phyloP scores from a whole-genome alignment of 2,113 vertebrate species.

The Aphelocoma coerulescens region DNA sequence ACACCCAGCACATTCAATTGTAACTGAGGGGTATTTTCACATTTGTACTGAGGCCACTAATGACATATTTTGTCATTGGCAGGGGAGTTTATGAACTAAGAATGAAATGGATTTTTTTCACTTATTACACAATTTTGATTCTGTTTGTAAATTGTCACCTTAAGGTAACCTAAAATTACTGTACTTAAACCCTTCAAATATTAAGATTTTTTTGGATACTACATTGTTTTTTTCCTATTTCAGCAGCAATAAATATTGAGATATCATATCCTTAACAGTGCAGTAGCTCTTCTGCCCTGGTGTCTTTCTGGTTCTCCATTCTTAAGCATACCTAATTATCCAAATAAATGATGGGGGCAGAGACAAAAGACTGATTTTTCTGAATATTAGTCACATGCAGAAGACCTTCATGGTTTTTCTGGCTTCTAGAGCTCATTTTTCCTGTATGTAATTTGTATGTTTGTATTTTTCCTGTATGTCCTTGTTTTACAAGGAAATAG shows the following conservation, averaged over 20 bases:
- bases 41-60: slow-evolving; percentile 54
- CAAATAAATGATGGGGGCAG: slow-evolving; percentile 7
- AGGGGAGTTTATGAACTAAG: slow-evolving; percentile 53
- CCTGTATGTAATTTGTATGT: neutral
- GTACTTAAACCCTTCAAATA: neutral
- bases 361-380: slow-evolving; percentile 43
- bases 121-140: slow-evolving; percentile 64
- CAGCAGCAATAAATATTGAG: slow-evolving; percentile 39
- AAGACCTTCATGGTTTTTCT: neutral
- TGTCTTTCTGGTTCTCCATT: slow-evolving; percentile 54
- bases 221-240: slow-evolving; percentile 17
- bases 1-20: slow-evolving; percentile 57
- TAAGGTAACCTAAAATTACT: slow-evolving; percentile 47
- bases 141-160: slow-evolving; percentile 64
- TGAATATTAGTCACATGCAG: neutral
- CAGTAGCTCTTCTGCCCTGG: neutral
- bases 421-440: neutral
- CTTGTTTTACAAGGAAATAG: neutral
- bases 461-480: neutral
- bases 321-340: slow-evolving; percentile 60
- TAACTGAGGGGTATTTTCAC: slow-evolving; percentile 76
- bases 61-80: slow-evolving; percentile 70
- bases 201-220: neutral
- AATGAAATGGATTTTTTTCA: slow-evolving; percentile 44
- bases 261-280: neutral